Base-by-base conservation (phyloP, 2,888 invertebrate genomes). In the Tipula lateralis region DNA sequence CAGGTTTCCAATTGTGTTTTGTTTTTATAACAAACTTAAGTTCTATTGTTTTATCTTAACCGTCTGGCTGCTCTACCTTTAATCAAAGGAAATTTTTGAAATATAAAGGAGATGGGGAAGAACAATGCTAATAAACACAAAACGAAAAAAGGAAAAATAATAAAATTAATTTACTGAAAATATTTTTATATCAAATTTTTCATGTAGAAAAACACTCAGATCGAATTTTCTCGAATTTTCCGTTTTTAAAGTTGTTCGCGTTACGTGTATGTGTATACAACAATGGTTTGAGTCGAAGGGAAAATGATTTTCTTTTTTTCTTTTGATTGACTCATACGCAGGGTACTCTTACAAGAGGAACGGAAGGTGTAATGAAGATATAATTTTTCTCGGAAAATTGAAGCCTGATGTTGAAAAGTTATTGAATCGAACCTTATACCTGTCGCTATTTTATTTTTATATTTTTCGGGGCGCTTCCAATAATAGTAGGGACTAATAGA, bases 121-220 rank as follows among this genome's bases (percentile, higher is more conserved):
- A 66, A 66, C 1, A 66, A 24, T 9, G 13, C 6, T 1, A 39
- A 44, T 66, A 66, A 66, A 24, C 66, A 66, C 66, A 66, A 66
- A 66, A 24, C 13, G 24, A 19, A 19, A 66, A 66, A 24, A 19
- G 66, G 66, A 12, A n/a, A n/a, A 9, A 66, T 66, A 66, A 66
- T 24, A 66, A 66, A 66, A 66, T 66, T 66, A 66, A 66, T 66
- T 66, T 66, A 66, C 66, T 66, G 66, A 66, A 66, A 66, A 66
- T 66, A 66, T 66, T 66, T 66, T 24, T 66, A 66, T 66, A 66
- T 66, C 66, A 66, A 66, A 19, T 66, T 66, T 66, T 66, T 66
- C 66, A 66, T 66, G 66, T 66, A 66, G 66, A 66, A 66, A 66
- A 66, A 24, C 66, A 66, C 44, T 44, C 66, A 66, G 66, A 7